Evolutionary conservation across 2,113 vertebrate species (phyloP).

Genomic region (Coptodon rendalli): DNA sequence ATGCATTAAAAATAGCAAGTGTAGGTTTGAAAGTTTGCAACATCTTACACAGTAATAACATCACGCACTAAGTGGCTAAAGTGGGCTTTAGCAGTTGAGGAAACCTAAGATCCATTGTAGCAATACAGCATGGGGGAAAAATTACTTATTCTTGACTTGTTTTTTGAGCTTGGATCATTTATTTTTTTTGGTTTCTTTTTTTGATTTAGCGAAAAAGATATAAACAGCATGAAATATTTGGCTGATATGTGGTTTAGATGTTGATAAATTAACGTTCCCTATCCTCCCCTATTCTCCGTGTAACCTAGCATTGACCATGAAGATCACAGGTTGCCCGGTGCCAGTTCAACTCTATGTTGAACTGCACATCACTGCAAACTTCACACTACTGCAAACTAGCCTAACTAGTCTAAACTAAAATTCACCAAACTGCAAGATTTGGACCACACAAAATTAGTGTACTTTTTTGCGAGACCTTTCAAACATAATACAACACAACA

Average conservation of each 20-base stretch:
- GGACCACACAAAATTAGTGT: not conserved
- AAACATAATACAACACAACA: not conserved
- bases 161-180: not conserved
- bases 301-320: not conserved
- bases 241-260: not conserved
- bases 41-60: not conserved
- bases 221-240: not conserved
- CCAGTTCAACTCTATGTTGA: not conserved
- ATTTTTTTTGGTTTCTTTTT: not conserved
- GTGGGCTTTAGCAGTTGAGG: not conserved
- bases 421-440: not conserved
- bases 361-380: not conserved
- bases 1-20: not conserved
- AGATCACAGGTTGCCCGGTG: not conserved
- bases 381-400: not conserved
- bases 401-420: not conserved
- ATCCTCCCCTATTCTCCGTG: not conserved
- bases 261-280: not conserved
- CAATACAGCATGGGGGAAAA: accelerated
- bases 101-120: not conserved
- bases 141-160: not conserved
- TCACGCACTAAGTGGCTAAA: not conserved
- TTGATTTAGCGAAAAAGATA: not conserved
- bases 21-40: not conserved
- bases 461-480: not conserved